Percentiles rank a stretch among this genome's conserved stretches.
Evolutionary conservation across 2,797 vertebrate species (phyloP).

Genomic region (Hylomyscus alleni): DNA sequence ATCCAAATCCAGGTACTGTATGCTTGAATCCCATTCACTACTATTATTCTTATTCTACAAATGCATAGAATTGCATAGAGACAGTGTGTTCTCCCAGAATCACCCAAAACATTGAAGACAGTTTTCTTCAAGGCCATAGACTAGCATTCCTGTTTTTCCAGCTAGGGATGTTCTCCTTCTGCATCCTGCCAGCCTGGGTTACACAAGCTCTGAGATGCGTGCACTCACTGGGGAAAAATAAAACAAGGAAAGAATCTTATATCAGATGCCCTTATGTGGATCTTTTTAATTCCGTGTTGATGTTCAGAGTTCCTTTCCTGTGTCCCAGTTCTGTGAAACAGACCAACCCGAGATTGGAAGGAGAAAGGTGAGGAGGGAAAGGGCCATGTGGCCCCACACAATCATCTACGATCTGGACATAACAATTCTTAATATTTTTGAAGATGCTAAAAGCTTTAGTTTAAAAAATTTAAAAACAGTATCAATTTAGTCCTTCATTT

Average conservation of each 20-base stretch:
- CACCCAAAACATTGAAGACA: not conserved
- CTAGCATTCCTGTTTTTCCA: not conserved
- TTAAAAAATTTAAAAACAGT: slow-evolving; percentile 4
- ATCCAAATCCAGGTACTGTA: not conserved
- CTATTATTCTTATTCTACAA: not conserved
- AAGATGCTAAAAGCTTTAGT: not conserved
- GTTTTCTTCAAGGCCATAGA: not conserved
- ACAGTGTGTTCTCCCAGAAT: not conserved
- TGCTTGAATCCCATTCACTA: not conserved
- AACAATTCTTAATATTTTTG: not conserved
- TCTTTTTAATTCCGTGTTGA: slow-evolving; percentile 14
- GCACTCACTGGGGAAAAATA: not conserved
- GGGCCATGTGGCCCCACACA: not conserved
- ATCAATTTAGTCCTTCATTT: not conserved
- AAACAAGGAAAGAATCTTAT: not conserved
- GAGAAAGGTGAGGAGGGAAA: not conserved
- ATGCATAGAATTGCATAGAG: not conserved
- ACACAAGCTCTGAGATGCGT: not conserved
- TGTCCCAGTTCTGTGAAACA: not conserved
- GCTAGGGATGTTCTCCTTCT: not conserved
- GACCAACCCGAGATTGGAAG: not conserved
- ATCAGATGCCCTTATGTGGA: not conserved
- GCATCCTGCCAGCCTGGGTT: not conserved
- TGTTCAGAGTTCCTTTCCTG: not conserved
- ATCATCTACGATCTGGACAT: not conserved